phyloP scores from a whole-genome alignment of 2,888 invertebrate genomes.

The Galeruca laticollis region DNA sequence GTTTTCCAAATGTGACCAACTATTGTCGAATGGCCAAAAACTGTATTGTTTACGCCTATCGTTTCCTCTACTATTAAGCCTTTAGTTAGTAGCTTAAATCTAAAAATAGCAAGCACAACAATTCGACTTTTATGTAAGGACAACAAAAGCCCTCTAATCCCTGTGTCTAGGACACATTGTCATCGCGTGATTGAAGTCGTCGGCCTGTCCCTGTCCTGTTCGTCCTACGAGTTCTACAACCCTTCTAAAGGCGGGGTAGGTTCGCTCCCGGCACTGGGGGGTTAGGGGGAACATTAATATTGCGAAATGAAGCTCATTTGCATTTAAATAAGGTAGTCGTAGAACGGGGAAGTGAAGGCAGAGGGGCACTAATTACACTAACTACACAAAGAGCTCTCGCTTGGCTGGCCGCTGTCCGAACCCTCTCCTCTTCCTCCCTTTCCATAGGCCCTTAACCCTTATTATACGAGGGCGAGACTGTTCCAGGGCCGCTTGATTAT shows the following conservation, averaged over 20 bases:
- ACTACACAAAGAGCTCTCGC: conserved; percentile 69
- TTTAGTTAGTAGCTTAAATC: neutral
- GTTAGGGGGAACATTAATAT: conserved; percentile 82
- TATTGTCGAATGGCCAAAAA: too few relatives aligned
- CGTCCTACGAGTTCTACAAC: conserved; percentile 52
- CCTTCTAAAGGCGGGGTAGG: conserved; percentile 52
- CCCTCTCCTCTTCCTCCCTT: conserved; percentile 53
- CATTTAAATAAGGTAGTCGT: conserved; percentile 84
- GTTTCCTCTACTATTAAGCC: neutral
- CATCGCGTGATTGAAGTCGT: conserved; percentile 52
- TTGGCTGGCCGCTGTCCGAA: conserved; percentile 66
- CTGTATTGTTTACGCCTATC: neutral
- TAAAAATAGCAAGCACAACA: conserved; percentile 32
- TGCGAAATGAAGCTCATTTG: conserved; percentile 91
- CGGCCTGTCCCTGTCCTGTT: conserved; percentile 51
- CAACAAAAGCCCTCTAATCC: conserved; percentile 43
- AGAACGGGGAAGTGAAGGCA: conserved; percentile 55
- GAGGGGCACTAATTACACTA: conserved; percentile 68
- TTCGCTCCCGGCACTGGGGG: conserved; percentile 50
- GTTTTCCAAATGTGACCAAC: too few relatives aligned
- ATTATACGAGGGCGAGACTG: conserved; percentile 62
- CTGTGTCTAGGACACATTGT: conserved; percentile 43
- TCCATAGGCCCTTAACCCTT: conserved; percentile 53
- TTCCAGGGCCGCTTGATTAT: conserved; percentile 64
- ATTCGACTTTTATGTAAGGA: conserved; percentile 38